phyloP scores from a whole-genome alignment of 1,140 invertebrate genomes.

The Drosophila bifasciata region DNA sequence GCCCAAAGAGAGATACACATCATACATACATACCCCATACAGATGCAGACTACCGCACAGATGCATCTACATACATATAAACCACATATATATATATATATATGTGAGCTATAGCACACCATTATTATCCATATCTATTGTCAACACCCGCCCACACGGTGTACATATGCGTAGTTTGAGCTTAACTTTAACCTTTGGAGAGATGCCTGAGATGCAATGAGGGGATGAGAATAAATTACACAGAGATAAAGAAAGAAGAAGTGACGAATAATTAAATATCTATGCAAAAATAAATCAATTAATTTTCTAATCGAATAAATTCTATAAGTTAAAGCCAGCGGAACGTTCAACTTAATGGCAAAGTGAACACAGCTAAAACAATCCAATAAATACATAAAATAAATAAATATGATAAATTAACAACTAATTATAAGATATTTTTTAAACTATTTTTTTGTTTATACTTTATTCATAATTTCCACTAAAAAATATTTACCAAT shows the following conservation, averaged over 20 bases:
- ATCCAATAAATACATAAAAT: no score
- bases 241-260: background rate
- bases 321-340: background rate
- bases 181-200: conserved; percentile 22
- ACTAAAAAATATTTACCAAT: no score
- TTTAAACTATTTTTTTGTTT: no score
- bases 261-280: conserved; percentile 10
- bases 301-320: background rate
- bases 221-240: background rate
- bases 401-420: no score
- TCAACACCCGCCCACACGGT: conserved; percentile 31
- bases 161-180: conserved; percentile 59
- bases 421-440: no score
- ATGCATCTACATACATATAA: no score
- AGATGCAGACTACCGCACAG: no score
- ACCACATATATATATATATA: no score
- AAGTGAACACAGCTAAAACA: no score
- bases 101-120: no score
- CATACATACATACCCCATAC: background rate
- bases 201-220: conserved; percentile 3
- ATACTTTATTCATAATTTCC: no score
- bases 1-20: background rate
- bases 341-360: no score
- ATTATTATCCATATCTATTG: background rate
- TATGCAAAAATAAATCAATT: conserved; percentile 13